Evolutionary conservation across 1,140 invertebrate genomes (phyloP).

Genomic region (Hylaeus volcanicus): DNA sequence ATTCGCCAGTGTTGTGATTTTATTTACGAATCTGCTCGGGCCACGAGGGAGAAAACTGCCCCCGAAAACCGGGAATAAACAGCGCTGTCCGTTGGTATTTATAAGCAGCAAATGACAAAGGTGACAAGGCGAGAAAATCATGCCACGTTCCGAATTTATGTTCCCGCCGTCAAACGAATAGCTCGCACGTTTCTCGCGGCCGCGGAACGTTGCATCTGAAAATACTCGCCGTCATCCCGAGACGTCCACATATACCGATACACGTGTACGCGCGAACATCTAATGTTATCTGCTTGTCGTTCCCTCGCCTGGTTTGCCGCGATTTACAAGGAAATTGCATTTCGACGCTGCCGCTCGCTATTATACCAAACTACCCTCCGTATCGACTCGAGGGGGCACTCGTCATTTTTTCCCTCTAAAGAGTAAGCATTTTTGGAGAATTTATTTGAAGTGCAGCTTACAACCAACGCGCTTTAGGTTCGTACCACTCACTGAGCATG

Average conservation of each 20-base stretch:
- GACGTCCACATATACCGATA: conserved; percentile 16
- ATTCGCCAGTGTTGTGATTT: neutral
- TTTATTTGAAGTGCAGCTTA: no score
- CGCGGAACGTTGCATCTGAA: conserved; percentile 47
- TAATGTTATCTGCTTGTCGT: conserved; percentile 53
- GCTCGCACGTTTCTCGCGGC: conserved; percentile 53
- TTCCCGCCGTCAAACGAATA: conserved; percentile 72
- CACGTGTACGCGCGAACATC: conserved; percentile 42
- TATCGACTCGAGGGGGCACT: no score
- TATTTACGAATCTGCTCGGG: conserved; percentile 48
- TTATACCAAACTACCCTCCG: conserved; percentile 15
- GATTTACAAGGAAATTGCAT: conserved; percentile 55
- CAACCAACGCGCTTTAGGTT: no score
- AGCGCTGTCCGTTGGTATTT: conserved; percentile 65
- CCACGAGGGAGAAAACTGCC: conserved; percentile 37
- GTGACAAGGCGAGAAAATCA: conserved; percentile 78
- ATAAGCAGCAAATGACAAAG: conserved; percentile 79
- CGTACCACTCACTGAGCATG: no score
- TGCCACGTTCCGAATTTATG: conserved; percentile 75
- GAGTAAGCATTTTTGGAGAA: no score
- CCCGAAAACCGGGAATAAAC: conserved; percentile 53
- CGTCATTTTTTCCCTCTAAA: no score
- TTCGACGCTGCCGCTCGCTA: neutral
- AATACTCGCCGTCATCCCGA: conserved; percentile 48
- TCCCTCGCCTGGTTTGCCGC: conserved; percentile 17